Evolutionary conservation across 2,113 vertebrate species (phyloP), one percentile per base, ranked within the genome.

Genomic region (Ceyx margarethae): DNA sequence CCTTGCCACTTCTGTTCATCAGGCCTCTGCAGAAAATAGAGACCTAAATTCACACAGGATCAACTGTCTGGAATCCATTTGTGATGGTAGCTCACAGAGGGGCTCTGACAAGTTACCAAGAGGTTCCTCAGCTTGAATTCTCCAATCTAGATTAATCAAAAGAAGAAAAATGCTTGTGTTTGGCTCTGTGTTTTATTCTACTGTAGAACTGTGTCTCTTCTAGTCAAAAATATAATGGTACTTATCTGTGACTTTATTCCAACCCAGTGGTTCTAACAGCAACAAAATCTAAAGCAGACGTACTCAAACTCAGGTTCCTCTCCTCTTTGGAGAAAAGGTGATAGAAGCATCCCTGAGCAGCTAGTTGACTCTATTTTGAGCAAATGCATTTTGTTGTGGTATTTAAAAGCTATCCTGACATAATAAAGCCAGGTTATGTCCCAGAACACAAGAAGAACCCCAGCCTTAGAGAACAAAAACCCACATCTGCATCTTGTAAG

Each of bases 401-500:
- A 33, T 74, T 85, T 72, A 89, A 43, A 23, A 90, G 9, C 57
- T 87, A 12, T 75, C 60, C 56, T 73, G 58, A 75, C 86, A 57
- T 81, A 91, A 78, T 65, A 72, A 91, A 93, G 37, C 13, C 15
- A 46, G 53, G 35, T 78, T 89, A 78, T 57, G 15, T 87, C 42
- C 51, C 67, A 90, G 58, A 45, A 43, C 3, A 5, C 62, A 66
- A 51, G 43, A 79, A 19, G 5, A 22, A 56, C 62, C n/a, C 16
- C 61, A 50, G 48, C 13, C 40, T 48, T n/a, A 37, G 72, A 74
- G 66, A 91, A 71, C 29, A 89, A 50, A 87, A 4, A 1, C 11
- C 16, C 51, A 79, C 91, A 86, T 91, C 69, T 91, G 81, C 58
- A 75, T 91, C 73, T 89, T 88, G 74, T 90, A 88, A 93, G 57